phyloP scores from a whole-genome alignment of 2,888 invertebrate genomes.

The Syrphus vitripennis region DNA sequence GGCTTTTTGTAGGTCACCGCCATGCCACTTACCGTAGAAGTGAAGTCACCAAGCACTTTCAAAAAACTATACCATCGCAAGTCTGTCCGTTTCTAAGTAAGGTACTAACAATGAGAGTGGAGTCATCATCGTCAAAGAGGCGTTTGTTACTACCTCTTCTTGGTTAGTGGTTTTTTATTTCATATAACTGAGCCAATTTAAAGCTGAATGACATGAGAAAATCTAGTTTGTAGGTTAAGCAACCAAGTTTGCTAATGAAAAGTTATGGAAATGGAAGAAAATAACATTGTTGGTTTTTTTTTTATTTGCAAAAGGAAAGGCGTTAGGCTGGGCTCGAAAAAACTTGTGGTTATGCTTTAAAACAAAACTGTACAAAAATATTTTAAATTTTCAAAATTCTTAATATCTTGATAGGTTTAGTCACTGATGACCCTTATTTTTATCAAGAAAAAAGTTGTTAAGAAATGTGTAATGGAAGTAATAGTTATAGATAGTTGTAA shows the following conservation, averaged over 20 bases:
- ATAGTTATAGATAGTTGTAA: no score
- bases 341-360: neutral
- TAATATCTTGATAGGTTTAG: no score
- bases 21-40: constrained; percentile 34
- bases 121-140: constrained; percentile 12
- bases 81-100: constrained; percentile 18
- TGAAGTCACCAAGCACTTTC: constrained; percentile 63
- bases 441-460: no score
- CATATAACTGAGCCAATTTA: constrained; percentile 51
- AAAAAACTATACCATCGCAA: constrained; percentile 15
- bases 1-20: constrained; percentile 59
- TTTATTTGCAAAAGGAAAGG: constrained; percentile 10
- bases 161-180: constrained; percentile 26
- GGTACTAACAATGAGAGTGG: constrained; percentile 46
- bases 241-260: constrained; percentile 44
- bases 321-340: neutral
- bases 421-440: no score
- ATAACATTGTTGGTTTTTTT: neutral
- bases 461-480: no score
- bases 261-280: neutral
- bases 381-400: no score
- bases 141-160: neutral
- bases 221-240: constrained; percentile 65
- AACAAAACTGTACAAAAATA: no score
- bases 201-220: constrained; percentile 60